Conservation (phyloP, 2,113 vertebrate genomes). For the Psammodynastes pulverulentus region DNA sequence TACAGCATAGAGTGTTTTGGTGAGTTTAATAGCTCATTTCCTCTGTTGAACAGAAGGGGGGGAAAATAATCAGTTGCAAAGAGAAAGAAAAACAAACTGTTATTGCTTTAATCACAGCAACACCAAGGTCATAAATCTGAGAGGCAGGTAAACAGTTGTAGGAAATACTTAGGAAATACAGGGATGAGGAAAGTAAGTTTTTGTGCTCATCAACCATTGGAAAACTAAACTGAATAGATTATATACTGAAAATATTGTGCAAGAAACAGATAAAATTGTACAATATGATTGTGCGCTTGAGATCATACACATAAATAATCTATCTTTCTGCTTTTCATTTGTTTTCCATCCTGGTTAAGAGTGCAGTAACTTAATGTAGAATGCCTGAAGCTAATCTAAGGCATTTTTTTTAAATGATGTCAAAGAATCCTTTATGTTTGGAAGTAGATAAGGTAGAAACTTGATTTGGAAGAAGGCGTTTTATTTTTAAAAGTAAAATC, state of each 20-base stretch:
- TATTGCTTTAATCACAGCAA: constrained; percentile 47
- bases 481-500: not conserved
- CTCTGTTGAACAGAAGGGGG: constrained; percentile 33
- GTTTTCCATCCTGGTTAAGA: not conserved
- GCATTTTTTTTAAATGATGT: not conserved
- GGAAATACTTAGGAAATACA: constrained; percentile 25
- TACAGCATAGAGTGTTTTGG: not conserved
- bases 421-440: not conserved
- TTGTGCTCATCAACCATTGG: constrained; percentile 33
- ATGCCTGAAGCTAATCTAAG: not conserved
- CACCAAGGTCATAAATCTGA: constrained; percentile 48
- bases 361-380: not conserved
- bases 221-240: not conserved
- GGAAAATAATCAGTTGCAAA: constrained; percentile 39
- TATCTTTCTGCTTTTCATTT: rapidly evolving
- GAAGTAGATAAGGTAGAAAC: not conserved
- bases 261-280: not conserved
- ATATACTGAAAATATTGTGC: not conserved
- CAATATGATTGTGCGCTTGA: not conserved
- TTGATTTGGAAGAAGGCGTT: not conserved
- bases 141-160: not conserved
- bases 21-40: not conserved
- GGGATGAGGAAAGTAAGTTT: constrained; percentile 19
- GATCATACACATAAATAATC: not conserved
- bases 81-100: constrained; percentile 45